Conservation (phyloP, 1,140 invertebrate genomes). For the Pomacea maculata region DNA sequence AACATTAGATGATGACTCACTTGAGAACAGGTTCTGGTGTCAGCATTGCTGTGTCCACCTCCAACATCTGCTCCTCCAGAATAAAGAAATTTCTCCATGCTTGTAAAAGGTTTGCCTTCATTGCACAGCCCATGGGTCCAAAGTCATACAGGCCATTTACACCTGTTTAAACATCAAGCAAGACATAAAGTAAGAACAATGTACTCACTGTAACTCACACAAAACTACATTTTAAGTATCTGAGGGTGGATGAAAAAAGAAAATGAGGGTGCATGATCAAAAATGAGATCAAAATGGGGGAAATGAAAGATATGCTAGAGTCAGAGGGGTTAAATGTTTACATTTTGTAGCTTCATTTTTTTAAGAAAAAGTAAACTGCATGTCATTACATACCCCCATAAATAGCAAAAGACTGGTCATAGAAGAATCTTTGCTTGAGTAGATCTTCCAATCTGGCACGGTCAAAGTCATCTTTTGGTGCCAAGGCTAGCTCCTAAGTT, state of each 20-base stretch:
- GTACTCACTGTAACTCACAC: neutral
- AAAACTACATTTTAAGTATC: neutral
- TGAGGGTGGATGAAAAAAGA: neutral
- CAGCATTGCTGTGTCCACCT: constrained; percentile 97
- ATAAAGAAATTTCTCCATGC: constrained; percentile 97
- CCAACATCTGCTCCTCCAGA: constrained; percentile 97
- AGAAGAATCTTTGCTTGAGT: constrained; percentile 96
- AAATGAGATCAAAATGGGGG: neutral
- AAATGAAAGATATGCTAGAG: too few species aligned
- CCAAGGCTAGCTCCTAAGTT: constrained; percentile 79
- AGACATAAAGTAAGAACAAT: neutral
- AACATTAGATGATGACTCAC: constrained; percentile 62
- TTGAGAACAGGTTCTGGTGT: constrained; percentile 97
- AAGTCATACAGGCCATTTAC: constrained; percentile 92
- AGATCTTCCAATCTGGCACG: constrained; percentile 95
- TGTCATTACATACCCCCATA: constrained; percentile 81
- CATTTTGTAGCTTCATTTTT: too few species aligned
- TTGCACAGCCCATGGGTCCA: constrained; percentile 98
- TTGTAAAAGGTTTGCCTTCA: constrained; percentile 94
- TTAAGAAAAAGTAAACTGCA: neutral
- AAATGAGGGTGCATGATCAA: neutral
- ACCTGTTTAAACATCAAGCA: constrained; percentile 59
- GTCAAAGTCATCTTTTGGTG: constrained; percentile 82
- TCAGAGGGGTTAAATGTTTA: too few species aligned
- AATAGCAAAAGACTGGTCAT: constrained; percentile 98